Base-by-base conservation (phyloP, 2,888 invertebrate genomes). In the Melipona bicolor region DNA sequence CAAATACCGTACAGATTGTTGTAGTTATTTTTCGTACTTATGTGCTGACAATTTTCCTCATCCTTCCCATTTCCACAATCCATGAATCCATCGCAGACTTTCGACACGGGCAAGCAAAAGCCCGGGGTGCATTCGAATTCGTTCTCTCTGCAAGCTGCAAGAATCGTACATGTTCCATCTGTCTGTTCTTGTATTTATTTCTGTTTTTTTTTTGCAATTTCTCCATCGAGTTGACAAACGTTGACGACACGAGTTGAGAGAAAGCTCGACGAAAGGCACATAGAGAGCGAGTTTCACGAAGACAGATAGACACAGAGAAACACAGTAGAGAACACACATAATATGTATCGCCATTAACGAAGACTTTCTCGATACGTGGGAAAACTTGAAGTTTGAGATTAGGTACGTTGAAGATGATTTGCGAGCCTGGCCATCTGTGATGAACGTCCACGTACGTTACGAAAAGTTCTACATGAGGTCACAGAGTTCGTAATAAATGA, bases 121-220 rank as follows among this genome's bases (percentile, higher is more conserved):
- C 97, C 97, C 92, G 96, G 96, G 92, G 97, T 96, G 94, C 98
- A 98, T 94, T 96, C 96, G 96, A 97, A 97, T 94, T 97, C 96
- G 92, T 96, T 95, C 88, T 96, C 94, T 91, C 95, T 95, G 96
- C 97, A 97, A 94, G 96, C 97, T 97, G 95, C 88, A 93, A 93
- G 91, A 92, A 94, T 93, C 85, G 87, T 72, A 89, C 52, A 74
- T 43, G 36, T 73, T 80, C 75, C 49, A 71, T 79, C 81, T 81
- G 75, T 81, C 9, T 50, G 59, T 49, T 17, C 43, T 5, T 36
- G n/a, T 15, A 5, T 2, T 32, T 43, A 11, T 43, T 9, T 43
- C 9, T 43, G 11, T 43, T 19, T 54, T 49, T 49, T 15, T 6
- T 49, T 24, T 0, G 19, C 6, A 13, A 43, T 24, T 32, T 43